A percentile compares a stretch with the other conserved stretches of the same genome.
Evolutionary conservation across 2,888 invertebrate genomes (phyloP).

Genomic region (Ochropleura leucogaster): DNA sequence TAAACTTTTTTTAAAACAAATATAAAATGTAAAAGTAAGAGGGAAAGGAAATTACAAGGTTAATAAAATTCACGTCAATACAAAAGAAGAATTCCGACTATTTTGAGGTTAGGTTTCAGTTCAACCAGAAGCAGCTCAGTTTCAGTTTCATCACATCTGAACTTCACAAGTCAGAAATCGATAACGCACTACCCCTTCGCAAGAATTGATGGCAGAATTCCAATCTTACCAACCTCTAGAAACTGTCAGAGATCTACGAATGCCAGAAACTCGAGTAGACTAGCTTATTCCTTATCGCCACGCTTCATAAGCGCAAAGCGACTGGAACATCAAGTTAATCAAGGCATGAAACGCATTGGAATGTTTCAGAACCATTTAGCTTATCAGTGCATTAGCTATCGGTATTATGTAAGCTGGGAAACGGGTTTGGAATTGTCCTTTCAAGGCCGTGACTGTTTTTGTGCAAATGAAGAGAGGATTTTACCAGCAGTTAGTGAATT

Average conservation of each 20-base stretch:
- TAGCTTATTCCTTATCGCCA: constrained; percentile 27
- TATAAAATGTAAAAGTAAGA: too few species aligned
- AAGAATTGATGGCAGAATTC: background rate
- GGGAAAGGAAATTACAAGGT: too few species aligned
- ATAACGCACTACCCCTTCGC: background rate
- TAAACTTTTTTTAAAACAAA: too few species aligned
- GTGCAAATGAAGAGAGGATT: background rate
- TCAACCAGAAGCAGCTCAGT: background rate
- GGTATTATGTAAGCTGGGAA: background rate
- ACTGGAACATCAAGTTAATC: constrained; percentile 41
- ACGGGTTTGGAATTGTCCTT: background rate
- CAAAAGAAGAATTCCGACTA: background rate
- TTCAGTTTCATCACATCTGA: too few species aligned
- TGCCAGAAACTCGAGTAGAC: background rate
- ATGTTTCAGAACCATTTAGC: constrained; percentile 43
- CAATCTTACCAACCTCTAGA: background rate
- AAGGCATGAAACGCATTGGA: constrained; percentile 44
- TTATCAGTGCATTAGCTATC: constrained; percentile 17
- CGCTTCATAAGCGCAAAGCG: constrained; percentile 27
- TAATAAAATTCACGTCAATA: too few species aligned
- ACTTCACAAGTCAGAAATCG: background rate
- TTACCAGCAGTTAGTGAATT: background rate
- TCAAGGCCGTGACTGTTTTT: background rate
- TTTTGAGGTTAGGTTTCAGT: background rate
- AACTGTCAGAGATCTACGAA: background rate